Conservation (phyloP, 2,888 invertebrate genomes). For the Tromatobia lineatoria region DNA sequence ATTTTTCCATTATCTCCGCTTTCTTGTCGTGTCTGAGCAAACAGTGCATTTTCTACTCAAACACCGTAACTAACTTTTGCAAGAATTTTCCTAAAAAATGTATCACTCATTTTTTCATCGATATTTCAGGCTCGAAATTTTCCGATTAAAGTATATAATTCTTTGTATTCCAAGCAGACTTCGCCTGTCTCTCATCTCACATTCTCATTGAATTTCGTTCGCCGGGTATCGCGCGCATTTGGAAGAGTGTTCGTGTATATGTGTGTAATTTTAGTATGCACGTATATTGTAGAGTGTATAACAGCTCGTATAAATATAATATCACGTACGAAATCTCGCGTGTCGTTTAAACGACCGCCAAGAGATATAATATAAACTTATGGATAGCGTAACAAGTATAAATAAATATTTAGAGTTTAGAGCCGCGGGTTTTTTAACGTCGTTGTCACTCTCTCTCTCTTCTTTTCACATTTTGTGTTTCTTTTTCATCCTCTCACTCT, state of each 20-base stretch:
- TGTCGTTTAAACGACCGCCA: constrained; percentile 77
- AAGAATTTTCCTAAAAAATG: not conserved
- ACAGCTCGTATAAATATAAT: constrained; percentile 83
- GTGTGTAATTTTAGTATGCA: constrained; percentile 46
- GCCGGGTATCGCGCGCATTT: constrained; percentile 42
- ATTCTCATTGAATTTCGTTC: constrained; percentile 55
- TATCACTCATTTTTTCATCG: not conserved
- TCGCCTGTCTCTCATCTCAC: constrained; percentile 48
- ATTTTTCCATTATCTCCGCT: not conserved
- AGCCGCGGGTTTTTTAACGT: constrained; percentile 64
- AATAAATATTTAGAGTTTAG: constrained; percentile 77
- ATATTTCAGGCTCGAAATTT: not conserved
- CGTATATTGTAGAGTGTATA: constrained; percentile 71
- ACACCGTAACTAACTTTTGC: not conserved
- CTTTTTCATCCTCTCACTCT: constrained; percentile 41
- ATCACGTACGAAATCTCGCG: constrained; percentile 78
- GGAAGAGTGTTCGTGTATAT: constrained; percentile 59
- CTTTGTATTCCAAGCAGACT: constrained; percentile 5
- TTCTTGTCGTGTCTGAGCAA: constrained; percentile 7
- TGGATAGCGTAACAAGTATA: constrained; percentile 84
- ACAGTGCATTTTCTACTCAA: constrained; percentile 50
- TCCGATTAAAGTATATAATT: not conserved
- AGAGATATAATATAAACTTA: constrained; percentile 83
- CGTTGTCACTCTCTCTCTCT: constrained; percentile 64
- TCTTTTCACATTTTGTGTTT: constrained; percentile 33